Evolutionary conservation across 1,140 invertebrate genomes (phyloP).

Genomic region (Pachyrhynchus sulphureomaculatus): DNA sequence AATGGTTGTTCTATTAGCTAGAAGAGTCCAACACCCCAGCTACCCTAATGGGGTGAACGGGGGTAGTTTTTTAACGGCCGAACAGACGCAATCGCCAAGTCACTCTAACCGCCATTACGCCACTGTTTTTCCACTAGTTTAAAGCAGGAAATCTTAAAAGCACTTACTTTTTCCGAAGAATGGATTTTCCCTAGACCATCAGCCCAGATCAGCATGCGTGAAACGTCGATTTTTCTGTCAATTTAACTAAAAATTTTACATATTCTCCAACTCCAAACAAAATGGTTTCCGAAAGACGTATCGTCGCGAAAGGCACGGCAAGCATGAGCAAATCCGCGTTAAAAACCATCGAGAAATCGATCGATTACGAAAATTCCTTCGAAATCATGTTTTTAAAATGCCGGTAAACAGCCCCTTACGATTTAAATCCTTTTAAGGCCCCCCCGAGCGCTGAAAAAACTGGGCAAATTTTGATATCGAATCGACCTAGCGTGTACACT

Average conservation of each 20-base stretch:
- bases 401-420: background rate
- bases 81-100: slow-evolving; percentile 19
- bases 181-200: slow-evolving; percentile 5
- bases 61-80: slow-evolving; percentile 26
- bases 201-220: slow-evolving; percentile 4
- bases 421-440: slow-evolving; percentile 8
- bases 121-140: slow-evolving; percentile 10
- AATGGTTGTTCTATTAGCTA: slow-evolving; percentile 7
- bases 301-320: slow-evolving; percentile 41
- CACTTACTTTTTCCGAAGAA: slow-evolving; percentile 29
- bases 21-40: background rate
- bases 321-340: slow-evolving; percentile 31
- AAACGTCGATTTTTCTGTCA: slow-evolving; percentile 23
- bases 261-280: slow-evolving; percentile 44
- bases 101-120: slow-evolving; percentile 39
- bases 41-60: slow-evolving; percentile 7
- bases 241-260: slow-evolving; percentile 39
- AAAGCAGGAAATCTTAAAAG: slow-evolving; percentile 2
- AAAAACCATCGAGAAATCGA: slow-evolving; percentile 36
- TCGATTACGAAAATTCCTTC: slow-evolving; percentile 9
- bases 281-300: slow-evolving; percentile 48
- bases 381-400: slow-evolving; percentile 11
- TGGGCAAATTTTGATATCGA: slow-evolving; percentile 1
- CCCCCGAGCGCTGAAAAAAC: slow-evolving; percentile 30
- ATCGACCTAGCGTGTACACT: slow-evolving; percentile 32